phyloP scores from a whole-genome alignment of 2,113 vertebrate genomes.

The Amblyopsis rosae region DNA sequence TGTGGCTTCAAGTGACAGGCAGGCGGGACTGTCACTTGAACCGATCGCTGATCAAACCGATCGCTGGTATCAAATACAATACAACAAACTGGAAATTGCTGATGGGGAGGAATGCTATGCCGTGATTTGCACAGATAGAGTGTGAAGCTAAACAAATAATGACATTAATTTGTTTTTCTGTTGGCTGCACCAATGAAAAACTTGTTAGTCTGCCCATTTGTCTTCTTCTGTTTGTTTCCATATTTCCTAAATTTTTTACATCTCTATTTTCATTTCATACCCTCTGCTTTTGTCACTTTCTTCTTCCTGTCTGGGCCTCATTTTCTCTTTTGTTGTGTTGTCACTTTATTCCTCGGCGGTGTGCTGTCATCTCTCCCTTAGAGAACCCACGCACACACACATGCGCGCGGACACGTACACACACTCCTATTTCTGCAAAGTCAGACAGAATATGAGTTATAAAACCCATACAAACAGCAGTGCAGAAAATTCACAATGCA shows the following conservation, averaged over 20 bases:
- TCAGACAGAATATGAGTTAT: constrained; percentile 46
- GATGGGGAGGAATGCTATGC: too few species aligned
- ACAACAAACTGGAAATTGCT: too few species aligned
- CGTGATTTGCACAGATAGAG: too few species aligned
- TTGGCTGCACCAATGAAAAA: too few species aligned
- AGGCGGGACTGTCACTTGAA: too few species aligned
- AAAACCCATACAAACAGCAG: constrained; percentile 47
- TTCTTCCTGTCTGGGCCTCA: constrained; percentile 39
- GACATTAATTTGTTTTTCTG: too few species aligned
- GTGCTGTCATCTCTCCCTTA: constrained; percentile 23
- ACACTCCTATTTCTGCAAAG: constrained; percentile 40
- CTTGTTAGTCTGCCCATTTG: background rate
- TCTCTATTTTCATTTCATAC: background rate
- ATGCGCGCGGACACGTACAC: constrained; percentile 12
- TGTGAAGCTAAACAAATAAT: too few species aligned
- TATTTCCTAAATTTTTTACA: too few species aligned
- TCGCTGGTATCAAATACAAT: too few species aligned
- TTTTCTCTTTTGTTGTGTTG: constrained; percentile 54
- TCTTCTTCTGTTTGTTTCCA: constrained; percentile 28
- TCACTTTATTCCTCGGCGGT: constrained; percentile 33
- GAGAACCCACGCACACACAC: constrained; percentile 1
- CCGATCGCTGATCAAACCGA: too few species aligned
- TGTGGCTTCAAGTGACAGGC: too few species aligned
- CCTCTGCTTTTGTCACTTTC: constrained; percentile 39
- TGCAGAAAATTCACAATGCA: constrained; percentile 39